Evolutionary conservation across 2,888 invertebrate genomes (phyloP), one percentile per base, ranked within the genome.

Genomic region (Diadegma fenestrale): DNA sequence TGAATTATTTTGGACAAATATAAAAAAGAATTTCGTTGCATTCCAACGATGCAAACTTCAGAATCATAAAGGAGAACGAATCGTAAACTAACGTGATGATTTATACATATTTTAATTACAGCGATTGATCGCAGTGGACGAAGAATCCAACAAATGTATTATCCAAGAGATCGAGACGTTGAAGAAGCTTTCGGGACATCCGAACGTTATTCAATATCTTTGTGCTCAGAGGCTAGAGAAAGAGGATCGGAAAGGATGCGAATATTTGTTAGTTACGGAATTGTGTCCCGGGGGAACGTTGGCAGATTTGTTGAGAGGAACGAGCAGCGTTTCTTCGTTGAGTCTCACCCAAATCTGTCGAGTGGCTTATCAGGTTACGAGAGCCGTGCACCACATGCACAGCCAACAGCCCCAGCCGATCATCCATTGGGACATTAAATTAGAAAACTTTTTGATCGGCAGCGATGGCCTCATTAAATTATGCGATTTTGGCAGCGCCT

Each of bases 401-500:
- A 95, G 95, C 58, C 98, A 98, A 94, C 95, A 95, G 89, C 95
- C 95, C 66, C 98, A 98, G 58, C 97, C 99, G n/a, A 97, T 99
- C 85, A 97, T 97, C 68, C 99, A 99, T 94, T 95, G 99, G 91
- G 99, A 99, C 95, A 96, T 99, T 91, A 99, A 99, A 95, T 95
- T 98, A 88, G 99, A 99, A 95, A 99, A 99, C 94, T 96, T 99
- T 91, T 95, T 99, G 86, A 96, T 99, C 90, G 97, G 98, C 86
- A 95, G 95, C 90, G 97, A 98, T 94, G 98, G 98, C 91, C 95
- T 94, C 91, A 96, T 99, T 69, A 99, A 99, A 94, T 95, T 99
- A 87, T 99, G 99, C 95, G 99, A 99, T 95, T 99, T 99, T 95
- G 99, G 99, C 37, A 99, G 99, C 87, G 97, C 99, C 1, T 98